Base-by-base conservation (phyloP, 1,140 invertebrate genomes). In the Triops longicaudatus region DNA sequence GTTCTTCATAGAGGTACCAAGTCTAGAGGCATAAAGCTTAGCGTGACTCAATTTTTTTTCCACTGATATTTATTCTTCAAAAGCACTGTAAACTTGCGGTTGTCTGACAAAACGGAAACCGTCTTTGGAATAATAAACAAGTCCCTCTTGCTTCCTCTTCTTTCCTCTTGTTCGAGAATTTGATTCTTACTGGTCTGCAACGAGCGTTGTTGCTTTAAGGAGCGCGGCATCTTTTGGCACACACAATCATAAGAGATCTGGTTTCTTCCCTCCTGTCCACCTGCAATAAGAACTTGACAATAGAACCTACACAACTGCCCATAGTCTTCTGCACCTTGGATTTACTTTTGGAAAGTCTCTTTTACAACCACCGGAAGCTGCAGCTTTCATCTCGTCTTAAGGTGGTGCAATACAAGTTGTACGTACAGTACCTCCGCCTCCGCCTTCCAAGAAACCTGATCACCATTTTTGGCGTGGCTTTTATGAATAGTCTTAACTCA, bases 351-450 rank as follows among this genome's bases (percentile, higher is more conserved):
- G 50, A 22, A 22, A 22, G 50, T 63, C 14, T 63, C 44, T 63
- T 63, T 63, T 63, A 63, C 44, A 63, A 63, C 50, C 50, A 63
- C 50, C 50, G 50, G 50, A 63, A 63, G 50, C n/a, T 63, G 50
- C 50, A 63, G 17, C 22, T 63, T 63, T 63, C 50, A 22, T 63
- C 50, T 63, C 50, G 14, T 22, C 50, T 63, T 22, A 63, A 63
- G 50, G 50, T 37, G 31, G 31, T 63, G 50, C 50, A 63, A 63
- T 22, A 63, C 50, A 22, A 63, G 50, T 63, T 63, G 10, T 63
- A 63, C 50, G n/a, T 63, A 63, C n/a, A n/a, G n/a, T n/a, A 63
- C 50, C 50, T 63, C 50, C 7, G 3, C 22, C 50, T 63, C 11
- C 22, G 5, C 22, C 14, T 63, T 22, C 50, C n/a, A 63, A 10